Percentiles rank a stretch among this genome's conserved stretches.
Conservation (phyloP, 2,113 vertebrate genomes). For the Rhipidura dahli region DNA sequence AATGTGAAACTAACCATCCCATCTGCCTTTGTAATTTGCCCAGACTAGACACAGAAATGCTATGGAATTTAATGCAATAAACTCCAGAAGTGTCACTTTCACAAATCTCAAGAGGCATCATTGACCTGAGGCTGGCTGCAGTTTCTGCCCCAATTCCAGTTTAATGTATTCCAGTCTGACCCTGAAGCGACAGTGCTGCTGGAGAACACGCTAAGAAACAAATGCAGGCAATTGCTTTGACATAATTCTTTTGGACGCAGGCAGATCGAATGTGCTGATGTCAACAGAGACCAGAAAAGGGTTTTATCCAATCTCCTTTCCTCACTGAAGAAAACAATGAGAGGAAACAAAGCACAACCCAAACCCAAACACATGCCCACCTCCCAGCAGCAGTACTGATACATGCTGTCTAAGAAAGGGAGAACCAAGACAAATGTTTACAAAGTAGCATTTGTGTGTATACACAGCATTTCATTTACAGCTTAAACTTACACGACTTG, state of each 20-base stretch:
- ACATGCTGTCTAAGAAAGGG: neutral
- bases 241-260: conserved; percentile 49
- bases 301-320: neutral
- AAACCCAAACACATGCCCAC: neutral
- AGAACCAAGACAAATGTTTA: neutral
- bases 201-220: conserved; percentile 5
- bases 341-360: conserved; percentile 5
- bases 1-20: neutral
- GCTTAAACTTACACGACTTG: neutral
- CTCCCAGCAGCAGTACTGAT: neutral
- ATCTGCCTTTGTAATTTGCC: conserved; percentile 8
- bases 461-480: neutral
- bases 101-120: conserved; percentile 44
- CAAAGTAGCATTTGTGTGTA: neutral
- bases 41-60: neutral
- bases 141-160: conserved; percentile 52
- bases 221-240: conserved; percentile 36
- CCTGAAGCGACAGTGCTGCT: conserved; percentile 14
- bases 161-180: conserved; percentile 33
- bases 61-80: conserved; percentile 24
- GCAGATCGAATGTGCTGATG: conserved; percentile 42
- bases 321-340: neutral
- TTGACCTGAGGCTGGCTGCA: conserved; percentile 30
- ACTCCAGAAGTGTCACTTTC: conserved; percentile 49
- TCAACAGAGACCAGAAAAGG: conserved; percentile 39